A percentile compares a stretch with the other conserved stretches of the same genome.
Evolutionary conservation across 2,113 vertebrate genomes (phyloP).

Genomic region (Caranx ignobilis): DNA sequence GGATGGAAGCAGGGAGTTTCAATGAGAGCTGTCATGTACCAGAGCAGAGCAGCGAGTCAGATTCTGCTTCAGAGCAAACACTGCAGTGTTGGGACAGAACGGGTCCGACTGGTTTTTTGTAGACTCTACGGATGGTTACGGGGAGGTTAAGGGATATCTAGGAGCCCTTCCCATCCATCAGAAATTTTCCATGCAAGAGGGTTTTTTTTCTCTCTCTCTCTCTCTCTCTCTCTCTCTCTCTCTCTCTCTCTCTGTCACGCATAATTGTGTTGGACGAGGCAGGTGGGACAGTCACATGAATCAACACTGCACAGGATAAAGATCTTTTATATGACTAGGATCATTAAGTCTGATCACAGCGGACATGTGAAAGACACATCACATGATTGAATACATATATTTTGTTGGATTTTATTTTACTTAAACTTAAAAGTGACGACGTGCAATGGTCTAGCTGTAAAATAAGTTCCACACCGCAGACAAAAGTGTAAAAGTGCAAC

Average conservation of each 20-base stretch:
- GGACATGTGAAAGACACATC: background rate
- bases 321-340: background rate
- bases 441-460: background rate
- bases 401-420: background rate
- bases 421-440: background rate
- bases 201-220: background rate
- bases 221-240: no score
- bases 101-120: conserved; percentile 62
- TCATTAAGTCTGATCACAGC: background rate
- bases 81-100: conserved; percentile 48
- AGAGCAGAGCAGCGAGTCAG: conserved; percentile 8
- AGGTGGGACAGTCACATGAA: accelerated
- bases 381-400: background rate
- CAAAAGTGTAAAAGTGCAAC: background rate
- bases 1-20: background rate
- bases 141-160: conserved; percentile 7
- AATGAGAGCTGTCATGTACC: background rate
- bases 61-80: conserved; percentile 70
- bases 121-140: conserved; percentile 17
- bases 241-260: background rate
- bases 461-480: background rate
- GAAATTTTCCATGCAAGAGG: conserved; percentile 29
- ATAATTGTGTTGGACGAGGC: background rate
- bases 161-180: conserved; percentile 1
- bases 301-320: background rate